phyloP scores from a whole-genome alignment of 2,888 invertebrate species.

The Luperina nickerlii region DNA sequence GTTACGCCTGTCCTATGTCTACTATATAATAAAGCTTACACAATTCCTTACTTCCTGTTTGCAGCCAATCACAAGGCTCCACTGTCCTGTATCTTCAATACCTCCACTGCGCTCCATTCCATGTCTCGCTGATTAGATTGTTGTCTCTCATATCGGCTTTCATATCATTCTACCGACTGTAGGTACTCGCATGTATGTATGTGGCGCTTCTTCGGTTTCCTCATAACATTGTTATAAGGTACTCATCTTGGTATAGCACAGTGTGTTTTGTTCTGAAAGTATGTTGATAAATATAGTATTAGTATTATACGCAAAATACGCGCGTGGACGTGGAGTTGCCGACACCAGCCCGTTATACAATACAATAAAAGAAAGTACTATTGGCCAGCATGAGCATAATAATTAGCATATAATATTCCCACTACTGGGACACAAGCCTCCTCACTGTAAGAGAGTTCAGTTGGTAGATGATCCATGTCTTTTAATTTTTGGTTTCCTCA shows the following conservation, averaged over 20 bases:
- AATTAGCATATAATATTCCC: background rate
- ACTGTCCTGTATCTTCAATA: constrained; percentile 10
- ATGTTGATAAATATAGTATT: background rate
- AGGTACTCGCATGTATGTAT: background rate
- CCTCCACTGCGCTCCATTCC: constrained; percentile 21
- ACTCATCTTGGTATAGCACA: too few species aligned
- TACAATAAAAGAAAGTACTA: background rate
- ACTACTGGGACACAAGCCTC: background rate
- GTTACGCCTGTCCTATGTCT: background rate
- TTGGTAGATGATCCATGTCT: too few species aligned
- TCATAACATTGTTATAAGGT: constrained; percentile 19
- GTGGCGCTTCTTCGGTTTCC: constrained; percentile 9
- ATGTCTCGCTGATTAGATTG: constrained; percentile 51
- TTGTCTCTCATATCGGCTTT: constrained; percentile 40
- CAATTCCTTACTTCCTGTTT: constrained; percentile 9
- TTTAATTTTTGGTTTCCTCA: too few species aligned
- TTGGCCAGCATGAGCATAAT: background rate
- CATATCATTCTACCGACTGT: constrained; percentile 13
- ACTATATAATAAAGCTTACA: constrained; percentile 10
- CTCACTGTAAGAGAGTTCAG: background rate
- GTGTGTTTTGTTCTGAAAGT: background rate
- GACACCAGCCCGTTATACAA: background rate
- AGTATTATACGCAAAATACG: background rate
- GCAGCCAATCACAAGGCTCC: constrained; percentile 37
- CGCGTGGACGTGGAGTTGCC: background rate